Conservation (phyloP, 2,113 vertebrate genomes). For the Kryptolebias marmoratus region DNA sequence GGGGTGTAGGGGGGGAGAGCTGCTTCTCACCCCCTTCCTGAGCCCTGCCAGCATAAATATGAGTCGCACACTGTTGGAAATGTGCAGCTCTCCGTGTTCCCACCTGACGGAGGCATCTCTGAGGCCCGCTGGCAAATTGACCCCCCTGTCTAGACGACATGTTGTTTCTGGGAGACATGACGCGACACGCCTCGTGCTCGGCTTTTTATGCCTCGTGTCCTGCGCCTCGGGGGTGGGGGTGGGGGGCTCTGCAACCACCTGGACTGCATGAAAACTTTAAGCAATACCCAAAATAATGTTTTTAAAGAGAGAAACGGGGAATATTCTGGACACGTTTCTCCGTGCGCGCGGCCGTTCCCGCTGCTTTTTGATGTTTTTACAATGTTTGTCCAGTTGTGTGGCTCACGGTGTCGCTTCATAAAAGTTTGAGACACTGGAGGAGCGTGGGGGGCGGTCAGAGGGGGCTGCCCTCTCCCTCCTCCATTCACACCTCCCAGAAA, state of each 20-base stretch:
- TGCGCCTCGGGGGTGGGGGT: neutral
- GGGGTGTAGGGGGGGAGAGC: slow-evolving; percentile 53
- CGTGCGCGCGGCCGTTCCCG: slow-evolving; percentile 42
- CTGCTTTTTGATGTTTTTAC: slow-evolving; percentile 84
- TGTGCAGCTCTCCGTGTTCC: slow-evolving; percentile 69
- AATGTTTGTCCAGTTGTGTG: slow-evolving; percentile 84
- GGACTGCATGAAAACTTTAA: neutral
- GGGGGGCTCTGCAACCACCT: neutral
- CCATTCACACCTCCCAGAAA: slow-evolving; percentile 65
- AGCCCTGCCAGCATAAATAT: slow-evolving; percentile 60
- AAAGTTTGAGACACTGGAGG: slow-evolving; percentile 72
- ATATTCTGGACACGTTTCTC: neutral
- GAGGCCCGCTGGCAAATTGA: slow-evolving; percentile 58
- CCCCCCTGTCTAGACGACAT: slow-evolving; percentile 69
- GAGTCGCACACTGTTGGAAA: slow-evolving; percentile 66
- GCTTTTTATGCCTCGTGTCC: slow-evolving; percentile 3
- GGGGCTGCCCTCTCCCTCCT: slow-evolving; percentile 73
- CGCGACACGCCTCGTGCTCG: slow-evolving; percentile 54
- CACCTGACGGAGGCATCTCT: slow-evolving; percentile 77
- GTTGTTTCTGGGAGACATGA: slow-evolving; percentile 38
- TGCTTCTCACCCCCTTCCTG: neutral
- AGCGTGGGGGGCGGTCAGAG: slow-evolving; percentile 70
- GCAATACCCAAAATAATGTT: too few species aligned
- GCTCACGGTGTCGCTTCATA: slow-evolving; percentile 70
- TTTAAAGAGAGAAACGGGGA: too few species aligned